These are phyloP conservation scores for Helicoverpa zea DNA, from an alignment of 1,140 invertebrate species.

Conservation along the genomic window DNA sequence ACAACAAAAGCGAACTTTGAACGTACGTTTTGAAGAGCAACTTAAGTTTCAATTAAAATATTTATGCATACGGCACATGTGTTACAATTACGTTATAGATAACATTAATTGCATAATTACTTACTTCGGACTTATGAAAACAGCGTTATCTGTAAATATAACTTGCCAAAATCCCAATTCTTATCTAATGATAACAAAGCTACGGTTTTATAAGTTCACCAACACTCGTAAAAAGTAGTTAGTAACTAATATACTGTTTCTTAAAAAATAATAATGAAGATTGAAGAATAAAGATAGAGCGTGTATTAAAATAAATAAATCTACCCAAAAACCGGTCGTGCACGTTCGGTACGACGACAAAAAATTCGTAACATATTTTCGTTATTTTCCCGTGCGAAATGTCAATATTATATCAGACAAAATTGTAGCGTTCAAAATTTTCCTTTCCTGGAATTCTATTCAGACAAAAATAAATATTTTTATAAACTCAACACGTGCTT, in stretches of 20 bases:
- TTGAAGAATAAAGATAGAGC: background rate
- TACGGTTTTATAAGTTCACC: background rate
- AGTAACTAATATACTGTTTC: constrained; percentile 8
- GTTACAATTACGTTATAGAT: constrained; percentile 44
- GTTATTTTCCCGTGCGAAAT: background rate
- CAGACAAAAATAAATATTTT: background rate
- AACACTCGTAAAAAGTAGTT: constrained; percentile 1
- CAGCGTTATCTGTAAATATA: constrained; percentile 51
- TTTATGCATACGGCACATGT: constrained; percentile 26
- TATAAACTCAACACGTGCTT: background rate
- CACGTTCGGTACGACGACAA: constrained; percentile 23
- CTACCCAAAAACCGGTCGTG: constrained; percentile 41
- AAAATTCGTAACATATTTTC: background rate
- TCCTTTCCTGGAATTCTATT: background rate
- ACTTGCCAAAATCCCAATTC: constrained; percentile 52
- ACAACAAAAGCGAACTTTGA: background rate
- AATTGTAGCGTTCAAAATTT: background rate
- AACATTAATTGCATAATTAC: constrained; percentile 64
- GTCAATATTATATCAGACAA: background rate
- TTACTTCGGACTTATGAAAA: constrained; percentile 66
- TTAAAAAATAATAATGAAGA: constrained; percentile 34
- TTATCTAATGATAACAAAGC: constrained; percentile 45
- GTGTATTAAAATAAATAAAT: constrained; percentile 36
- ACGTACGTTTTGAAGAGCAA: background rate
- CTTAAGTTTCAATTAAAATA: constrained; percentile 1